Evolutionary conservation across 2,797 vertebrate species (phyloP).

Genomic region (Coracias cyanogaster): DNA sequence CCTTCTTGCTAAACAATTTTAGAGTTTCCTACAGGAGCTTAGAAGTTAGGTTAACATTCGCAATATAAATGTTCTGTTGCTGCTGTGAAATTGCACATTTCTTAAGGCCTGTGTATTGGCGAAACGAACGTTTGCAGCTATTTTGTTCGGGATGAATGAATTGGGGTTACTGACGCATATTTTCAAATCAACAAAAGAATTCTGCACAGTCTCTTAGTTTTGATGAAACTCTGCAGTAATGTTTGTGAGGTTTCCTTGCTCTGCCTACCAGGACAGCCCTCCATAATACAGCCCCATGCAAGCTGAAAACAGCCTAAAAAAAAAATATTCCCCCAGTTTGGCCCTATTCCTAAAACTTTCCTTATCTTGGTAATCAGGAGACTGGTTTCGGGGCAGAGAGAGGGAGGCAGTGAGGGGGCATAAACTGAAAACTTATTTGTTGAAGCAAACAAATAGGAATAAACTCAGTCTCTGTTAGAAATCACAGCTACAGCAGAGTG

Average conservation of each 20-base stretch:
- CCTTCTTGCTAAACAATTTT: conserved; percentile 60
- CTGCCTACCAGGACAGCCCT: background rate
- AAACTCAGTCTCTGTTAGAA: background rate
- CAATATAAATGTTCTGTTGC: background rate
- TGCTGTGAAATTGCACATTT: conserved; percentile 38
- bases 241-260: background rate
- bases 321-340: background rate
- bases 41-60: background rate
- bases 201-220: background rate
- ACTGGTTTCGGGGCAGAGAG: background rate
- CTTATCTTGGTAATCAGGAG: background rate
- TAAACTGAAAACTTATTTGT: background rate
- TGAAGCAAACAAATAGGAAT: background rate
- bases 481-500: background rate
- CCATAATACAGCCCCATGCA: background rate
- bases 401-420: background rate
- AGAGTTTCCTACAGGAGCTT: conserved; percentile 26
- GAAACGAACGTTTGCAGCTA: conserved; percentile 8
- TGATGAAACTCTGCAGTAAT: background rate
- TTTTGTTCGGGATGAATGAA: conserved; percentile 24
- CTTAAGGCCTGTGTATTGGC: background rate
- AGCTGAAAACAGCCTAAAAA: background rate
- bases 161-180: background rate
- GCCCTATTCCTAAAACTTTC: conserved; percentile 13
- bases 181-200: background rate